phyloP scores from a whole-genome alignment of 2,888 invertebrate species.

The Nemotelus pantherinus region DNA sequence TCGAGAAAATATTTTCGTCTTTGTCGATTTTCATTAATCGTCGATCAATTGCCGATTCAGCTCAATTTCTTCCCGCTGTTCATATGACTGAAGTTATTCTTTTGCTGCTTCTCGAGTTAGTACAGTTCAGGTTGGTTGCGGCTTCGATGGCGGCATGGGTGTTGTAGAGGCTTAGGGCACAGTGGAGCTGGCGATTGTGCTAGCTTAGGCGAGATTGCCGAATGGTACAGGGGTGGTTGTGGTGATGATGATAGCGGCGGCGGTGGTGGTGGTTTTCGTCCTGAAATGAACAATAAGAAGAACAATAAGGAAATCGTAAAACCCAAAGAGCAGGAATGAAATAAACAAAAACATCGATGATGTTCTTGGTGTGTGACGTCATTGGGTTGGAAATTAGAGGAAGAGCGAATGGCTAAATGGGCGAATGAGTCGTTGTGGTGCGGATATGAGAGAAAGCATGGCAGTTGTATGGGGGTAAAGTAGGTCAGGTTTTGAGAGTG shows the following conservation, averaged over 20 bases:
- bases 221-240: neutral
- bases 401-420: neutral
- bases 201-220: neutral
- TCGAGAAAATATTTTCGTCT: neutral
- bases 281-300: constrained; percentile 14
- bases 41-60: constrained; percentile 2
- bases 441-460: neutral
- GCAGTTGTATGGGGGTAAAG: neutral
- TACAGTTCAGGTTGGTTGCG: neutral
- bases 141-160: neutral
- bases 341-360: constrained; percentile 39
- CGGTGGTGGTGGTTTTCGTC: neutral
- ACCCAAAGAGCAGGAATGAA: constrained; percentile 3
- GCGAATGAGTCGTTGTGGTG: neutral
- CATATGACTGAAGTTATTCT: constrained; percentile 13
- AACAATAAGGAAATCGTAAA: constrained; percentile 23
- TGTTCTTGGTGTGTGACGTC: constrained; percentile 18
- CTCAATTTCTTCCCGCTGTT: constrained; percentile 9
- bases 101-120: neutral
- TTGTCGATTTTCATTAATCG: neutral
- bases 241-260: neutral
- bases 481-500: neutral
- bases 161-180: neutral
- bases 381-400: neutral
- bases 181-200: neutral